These are phyloP conservation scores for Unio pictorum DNA, from an alignment of 2,888 invertebrate species.

Conservation along the genomic window DNA sequence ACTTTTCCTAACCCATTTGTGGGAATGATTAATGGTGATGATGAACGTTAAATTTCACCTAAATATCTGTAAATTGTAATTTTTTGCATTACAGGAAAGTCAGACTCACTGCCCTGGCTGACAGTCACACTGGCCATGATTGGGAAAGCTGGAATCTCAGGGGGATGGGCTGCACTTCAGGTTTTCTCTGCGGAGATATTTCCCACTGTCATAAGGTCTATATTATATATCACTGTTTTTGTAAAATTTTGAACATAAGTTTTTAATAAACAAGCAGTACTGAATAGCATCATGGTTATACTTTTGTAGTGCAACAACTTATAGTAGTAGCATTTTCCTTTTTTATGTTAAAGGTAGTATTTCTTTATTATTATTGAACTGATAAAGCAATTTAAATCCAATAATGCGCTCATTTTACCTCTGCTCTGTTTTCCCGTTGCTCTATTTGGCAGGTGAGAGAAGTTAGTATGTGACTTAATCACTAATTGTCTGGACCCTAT, in stretches of 20 bases:
- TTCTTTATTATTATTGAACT: too few relatives aligned
- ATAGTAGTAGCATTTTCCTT: too few relatives aligned
- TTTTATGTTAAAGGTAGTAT: too few relatives aligned
- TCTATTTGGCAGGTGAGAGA: too few relatives aligned
- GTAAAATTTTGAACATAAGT: neutral
- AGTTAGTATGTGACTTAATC: too few relatives aligned
- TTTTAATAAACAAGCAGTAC: neutral
- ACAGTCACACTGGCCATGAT: constrained; percentile 58
- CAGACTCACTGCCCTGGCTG: constrained; percentile 24
- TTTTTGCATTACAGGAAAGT: constrained; percentile 16
- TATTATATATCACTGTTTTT: neutral
- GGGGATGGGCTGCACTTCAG: constrained; percentile 67
- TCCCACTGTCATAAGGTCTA: constrained; percentile 67
- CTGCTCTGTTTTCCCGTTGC: too few relatives aligned
- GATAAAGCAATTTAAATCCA: too few relatives aligned
- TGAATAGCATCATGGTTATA: neutral
- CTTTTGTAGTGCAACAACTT: too few relatives aligned
- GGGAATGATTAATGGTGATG: neutral
- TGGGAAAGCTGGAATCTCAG: constrained; percentile 65
- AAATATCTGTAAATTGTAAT: neutral
- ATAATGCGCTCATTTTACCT: too few relatives aligned
- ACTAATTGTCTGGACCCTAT: too few relatives aligned
- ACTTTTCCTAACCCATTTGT: too few relatives aligned
- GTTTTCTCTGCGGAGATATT: constrained; percentile 68
- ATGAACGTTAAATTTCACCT: neutral